phyloP scores from a whole-genome alignment of 2,888 invertebrate species.

The Sclerodermus sp. region DNA sequence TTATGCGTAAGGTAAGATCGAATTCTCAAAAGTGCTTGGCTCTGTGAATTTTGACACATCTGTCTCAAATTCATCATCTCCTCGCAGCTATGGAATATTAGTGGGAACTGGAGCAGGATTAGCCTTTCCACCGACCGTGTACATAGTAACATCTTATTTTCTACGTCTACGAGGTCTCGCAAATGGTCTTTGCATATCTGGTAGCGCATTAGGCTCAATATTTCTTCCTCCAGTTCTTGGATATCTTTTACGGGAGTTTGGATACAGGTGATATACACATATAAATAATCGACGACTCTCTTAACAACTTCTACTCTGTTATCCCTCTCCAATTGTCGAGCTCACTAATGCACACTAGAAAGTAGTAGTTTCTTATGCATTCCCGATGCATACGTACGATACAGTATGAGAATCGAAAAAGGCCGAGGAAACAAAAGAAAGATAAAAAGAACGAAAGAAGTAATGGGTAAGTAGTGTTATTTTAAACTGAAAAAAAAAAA shows the following conservation, averaged over 20 bases:
- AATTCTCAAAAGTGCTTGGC: background rate
- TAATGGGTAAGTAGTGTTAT: too few species aligned
- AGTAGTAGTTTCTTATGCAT: too few species aligned
- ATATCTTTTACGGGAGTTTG: constrained; percentile 71
- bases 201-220: constrained; percentile 84
- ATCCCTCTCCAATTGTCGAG: too few species aligned
- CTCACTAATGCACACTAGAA: too few species aligned
- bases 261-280: too few species aligned
- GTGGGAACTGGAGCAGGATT: constrained; percentile 84
- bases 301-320: too few species aligned
- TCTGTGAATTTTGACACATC: background rate
- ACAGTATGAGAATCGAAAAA: too few species aligned
- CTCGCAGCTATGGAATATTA: constrained; percentile 76
- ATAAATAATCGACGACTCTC: too few species aligned
- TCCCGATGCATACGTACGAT: too few species aligned
- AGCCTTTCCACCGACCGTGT: constrained; percentile 86
- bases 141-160: constrained; percentile 87
- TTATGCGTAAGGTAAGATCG: constrained; percentile 74
- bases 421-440: too few species aligned
- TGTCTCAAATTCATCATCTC: constrained; percentile 1
- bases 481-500: too few species aligned
- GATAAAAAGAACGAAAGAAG: too few species aligned
- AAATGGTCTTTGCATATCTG: constrained; percentile 86
- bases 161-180: constrained; percentile 77
- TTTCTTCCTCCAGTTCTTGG: constrained; percentile 79